Percentiles rank a stretch among this genome's conserved stretches.
Evolutionary conservation across 2,113 vertebrate genomes (phyloP).

Genomic region (Scartelaos histophorus): DNA sequence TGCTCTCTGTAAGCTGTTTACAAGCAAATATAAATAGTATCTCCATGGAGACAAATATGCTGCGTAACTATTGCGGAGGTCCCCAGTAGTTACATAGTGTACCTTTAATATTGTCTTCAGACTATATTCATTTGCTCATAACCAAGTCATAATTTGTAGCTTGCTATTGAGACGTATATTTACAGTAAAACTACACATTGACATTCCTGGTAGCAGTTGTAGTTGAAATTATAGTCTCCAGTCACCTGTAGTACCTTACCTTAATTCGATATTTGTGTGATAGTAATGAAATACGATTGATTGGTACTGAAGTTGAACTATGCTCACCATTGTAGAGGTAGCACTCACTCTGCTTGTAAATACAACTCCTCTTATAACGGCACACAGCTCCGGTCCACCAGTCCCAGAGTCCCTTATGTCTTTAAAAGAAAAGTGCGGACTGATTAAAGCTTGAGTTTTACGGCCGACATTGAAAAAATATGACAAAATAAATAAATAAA

Average conservation of each 20-base stretch:
- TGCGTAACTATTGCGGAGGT: too few relatives aligned
- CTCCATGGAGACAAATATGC: too few relatives aligned
- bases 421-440: conserved; percentile 66
- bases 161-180: too few relatives aligned
- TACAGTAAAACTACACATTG: too few relatives aligned
- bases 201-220: too few relatives aligned
- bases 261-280: neutral
- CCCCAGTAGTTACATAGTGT: too few relatives aligned
- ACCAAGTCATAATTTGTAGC: too few relatives aligned
- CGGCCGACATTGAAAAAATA: conserved; percentile 54
- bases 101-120: too few relatives aligned
- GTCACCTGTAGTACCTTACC: neutral
- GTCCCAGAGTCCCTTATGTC: conserved; percentile 59
- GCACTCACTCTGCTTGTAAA: neutral
- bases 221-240: neutral
- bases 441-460: conserved; percentile 72
- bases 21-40: too few relatives aligned
- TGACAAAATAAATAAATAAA: conserved; percentile 76
- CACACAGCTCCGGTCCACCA: conserved; percentile 14
- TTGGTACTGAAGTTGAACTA: conserved; percentile 7
- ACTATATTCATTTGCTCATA: too few relatives aligned
- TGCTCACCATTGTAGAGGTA: neutral
- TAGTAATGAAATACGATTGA: conserved; percentile 9
- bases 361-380: neutral
- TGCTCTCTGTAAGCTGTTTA: too few relatives aligned